Conservation (phyloP, 1,140 invertebrate genomes). For the Sesamia nonagrioides region DNA sequence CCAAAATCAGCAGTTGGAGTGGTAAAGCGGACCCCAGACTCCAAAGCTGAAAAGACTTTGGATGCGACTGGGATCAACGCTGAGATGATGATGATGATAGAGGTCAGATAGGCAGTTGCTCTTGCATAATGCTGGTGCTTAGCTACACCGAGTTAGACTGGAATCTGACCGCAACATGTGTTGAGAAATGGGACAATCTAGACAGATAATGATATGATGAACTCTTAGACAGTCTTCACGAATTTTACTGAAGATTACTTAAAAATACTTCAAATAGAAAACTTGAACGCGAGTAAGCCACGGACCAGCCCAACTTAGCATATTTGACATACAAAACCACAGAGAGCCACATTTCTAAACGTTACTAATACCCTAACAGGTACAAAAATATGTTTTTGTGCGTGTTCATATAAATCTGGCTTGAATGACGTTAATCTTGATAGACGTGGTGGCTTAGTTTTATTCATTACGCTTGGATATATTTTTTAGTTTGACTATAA, state of each 20-base stretch:
- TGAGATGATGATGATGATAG: too few species aligned
- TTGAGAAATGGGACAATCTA: too few species aligned
- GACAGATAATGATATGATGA: too few species aligned
- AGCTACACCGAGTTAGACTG: too few species aligned
- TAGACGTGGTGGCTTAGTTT: conserved; percentile 48
- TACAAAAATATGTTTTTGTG: conserved; percentile 52
- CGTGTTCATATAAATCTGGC: conserved; percentile 47
- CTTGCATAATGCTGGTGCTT: too few species aligned
- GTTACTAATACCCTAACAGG: conserved; percentile 40
- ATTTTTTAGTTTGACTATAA: conserved; percentile 43
- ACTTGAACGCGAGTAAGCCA: conserved; percentile 1
- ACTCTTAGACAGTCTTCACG: too few species aligned
- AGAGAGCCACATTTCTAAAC: conserved; percentile 34
- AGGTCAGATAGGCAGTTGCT: too few species aligned
- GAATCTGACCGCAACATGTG: too few species aligned
- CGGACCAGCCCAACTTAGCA: conserved; percentile 13
- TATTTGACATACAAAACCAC: conserved; percentile 33
- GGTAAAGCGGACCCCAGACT: too few species aligned
- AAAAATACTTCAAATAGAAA: conserved; percentile 16
- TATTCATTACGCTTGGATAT: conserved; percentile 46
- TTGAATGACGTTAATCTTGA: conserved; percentile 51
- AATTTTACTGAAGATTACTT: not conserved
- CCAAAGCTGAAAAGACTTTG: too few species aligned
- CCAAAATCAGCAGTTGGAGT: too few species aligned
- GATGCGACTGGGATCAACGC: too few species aligned